phyloP scores from a whole-genome alignment of 2,888 invertebrate genomes.

The Tetranychus piercei region DNA sequence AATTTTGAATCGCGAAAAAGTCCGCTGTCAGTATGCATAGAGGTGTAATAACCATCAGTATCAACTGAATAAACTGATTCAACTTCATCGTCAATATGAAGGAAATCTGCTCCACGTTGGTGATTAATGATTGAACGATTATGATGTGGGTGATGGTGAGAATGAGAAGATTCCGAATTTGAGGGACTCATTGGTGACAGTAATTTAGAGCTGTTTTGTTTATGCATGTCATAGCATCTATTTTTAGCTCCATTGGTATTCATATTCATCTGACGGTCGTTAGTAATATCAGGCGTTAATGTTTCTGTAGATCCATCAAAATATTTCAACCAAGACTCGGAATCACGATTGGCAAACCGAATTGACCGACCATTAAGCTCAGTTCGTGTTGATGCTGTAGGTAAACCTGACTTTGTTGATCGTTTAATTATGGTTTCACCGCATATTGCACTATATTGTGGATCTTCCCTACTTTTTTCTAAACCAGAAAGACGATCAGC shows the following conservation, averaged over 20 bases:
- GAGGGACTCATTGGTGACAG: not conserved
- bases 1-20: slow-evolving; percentile 33
- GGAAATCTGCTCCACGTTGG: not conserved
- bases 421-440: not conserved
- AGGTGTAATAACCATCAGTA: slow-evolving; percentile 91
- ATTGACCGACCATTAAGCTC: not conserved
- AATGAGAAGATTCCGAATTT: not conserved
- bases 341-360: slow-evolving; percentile 19
- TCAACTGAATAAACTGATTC: slow-evolving; percentile 85
- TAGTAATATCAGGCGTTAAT: slow-evolving; percentile 1
- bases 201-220: slow-evolving; percentile 5
- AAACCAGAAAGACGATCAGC: not conserved
- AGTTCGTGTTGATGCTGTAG: not conserved
- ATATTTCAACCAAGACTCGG: slow-evolving; percentile 20
- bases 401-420: not conserved
- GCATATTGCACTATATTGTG: not conserved
- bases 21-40: slow-evolving; percentile 89
- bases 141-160: not conserved
- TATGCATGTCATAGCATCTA: not conserved
- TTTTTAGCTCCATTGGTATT: not conserved
- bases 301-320: slow-evolving; percentile 16
- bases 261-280: too few species aligned
- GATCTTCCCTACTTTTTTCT: not conserved
- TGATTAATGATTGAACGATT: not conserved
- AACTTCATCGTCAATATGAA: slow-evolving; percentile 49